phyloP scores from a whole-genome alignment of 2,113 vertebrate genomes.

The Coregonus clupeaformis region DNA sequence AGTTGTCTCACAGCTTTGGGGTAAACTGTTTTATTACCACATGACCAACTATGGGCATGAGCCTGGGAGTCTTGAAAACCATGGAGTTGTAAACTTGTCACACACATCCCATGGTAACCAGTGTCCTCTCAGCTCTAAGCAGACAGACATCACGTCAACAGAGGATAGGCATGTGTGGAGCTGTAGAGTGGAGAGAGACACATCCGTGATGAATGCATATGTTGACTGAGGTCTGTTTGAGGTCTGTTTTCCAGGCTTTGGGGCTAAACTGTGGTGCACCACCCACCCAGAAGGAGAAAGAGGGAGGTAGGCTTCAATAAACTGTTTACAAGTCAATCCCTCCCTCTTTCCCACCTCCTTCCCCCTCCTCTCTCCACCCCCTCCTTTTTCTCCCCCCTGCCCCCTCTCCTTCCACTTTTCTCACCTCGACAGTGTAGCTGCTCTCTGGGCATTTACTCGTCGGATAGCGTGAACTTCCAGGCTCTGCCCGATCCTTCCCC shows the following conservation, averaged over 20 bases:
- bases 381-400: no score
- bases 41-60: no score
- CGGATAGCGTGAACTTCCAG: slow-evolving; percentile 72
- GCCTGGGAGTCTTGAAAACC: neutral
- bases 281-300: neutral
- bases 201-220: neutral
- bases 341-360: no score
- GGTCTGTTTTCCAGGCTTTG: neutral
- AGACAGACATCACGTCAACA: neutral
- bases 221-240: neutral
- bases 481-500: slow-evolving; percentile 37
- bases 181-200: neutral
- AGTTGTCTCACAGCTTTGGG: neutral
- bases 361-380: no score
- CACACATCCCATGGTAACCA: neutral
- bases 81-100: neutral
- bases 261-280: neutral
- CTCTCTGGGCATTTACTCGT: slow-evolving; percentile 78
- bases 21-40: neutral
- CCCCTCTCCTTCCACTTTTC: no score
- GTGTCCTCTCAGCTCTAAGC: neutral
- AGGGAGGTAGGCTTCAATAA: neutral
- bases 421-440: slow-evolving; percentile 71
- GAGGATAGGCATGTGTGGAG: neutral
- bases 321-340: neutral